phyloP scores from a whole-genome alignment of 2,888 invertebrate genomes.

The Pterobdella sp. region DNA sequence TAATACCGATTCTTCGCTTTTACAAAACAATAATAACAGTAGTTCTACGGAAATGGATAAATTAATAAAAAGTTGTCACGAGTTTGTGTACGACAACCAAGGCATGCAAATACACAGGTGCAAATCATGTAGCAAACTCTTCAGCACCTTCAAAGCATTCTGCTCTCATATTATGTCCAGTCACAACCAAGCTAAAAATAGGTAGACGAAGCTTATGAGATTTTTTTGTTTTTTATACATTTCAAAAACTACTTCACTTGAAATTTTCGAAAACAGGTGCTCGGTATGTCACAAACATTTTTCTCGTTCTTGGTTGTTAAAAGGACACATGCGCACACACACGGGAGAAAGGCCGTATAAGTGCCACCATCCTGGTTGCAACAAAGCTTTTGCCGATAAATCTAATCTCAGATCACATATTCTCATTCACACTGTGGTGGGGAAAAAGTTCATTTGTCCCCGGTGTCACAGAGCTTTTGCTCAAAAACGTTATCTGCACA shows the following conservation, averaged over 20 bases:
- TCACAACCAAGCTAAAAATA: constrained; percentile 42
- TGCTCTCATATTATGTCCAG: constrained; percentile 40
- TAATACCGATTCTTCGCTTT: background rate
- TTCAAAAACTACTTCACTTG: constrained; percentile 39
- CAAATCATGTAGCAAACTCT: constrained; percentile 42
- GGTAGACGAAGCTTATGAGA: constrained; percentile 39
- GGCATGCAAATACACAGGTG: constrained; percentile 40
- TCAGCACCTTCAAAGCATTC: constrained; percentile 40
- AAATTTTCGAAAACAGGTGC: constrained; percentile 47
- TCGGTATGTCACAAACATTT: constrained; percentile 46
- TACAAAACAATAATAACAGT: background rate
- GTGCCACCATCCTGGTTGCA: constrained; percentile 44
- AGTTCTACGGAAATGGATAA: constrained; percentile 8
- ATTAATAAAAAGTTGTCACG: constrained; percentile 28
- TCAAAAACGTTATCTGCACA: constrained; percentile 49
- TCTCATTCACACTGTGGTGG: constrained; percentile 45
- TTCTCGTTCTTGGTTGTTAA: constrained; percentile 48
- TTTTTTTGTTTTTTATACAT: constrained; percentile 34
- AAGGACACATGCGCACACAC: constrained; percentile 49
- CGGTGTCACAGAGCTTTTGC: constrained; percentile 48
- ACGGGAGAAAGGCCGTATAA: constrained; percentile 48
- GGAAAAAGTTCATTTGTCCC: constrained; percentile 44
- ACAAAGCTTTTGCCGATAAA: constrained; percentile 48
- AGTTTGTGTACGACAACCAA: constrained; percentile 29
- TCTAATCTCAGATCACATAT: constrained; percentile 49